Evolutionary conservation across 2,888 invertebrate genomes (phyloP).

Genomic region (Lochmaea crataegi): DNA sequence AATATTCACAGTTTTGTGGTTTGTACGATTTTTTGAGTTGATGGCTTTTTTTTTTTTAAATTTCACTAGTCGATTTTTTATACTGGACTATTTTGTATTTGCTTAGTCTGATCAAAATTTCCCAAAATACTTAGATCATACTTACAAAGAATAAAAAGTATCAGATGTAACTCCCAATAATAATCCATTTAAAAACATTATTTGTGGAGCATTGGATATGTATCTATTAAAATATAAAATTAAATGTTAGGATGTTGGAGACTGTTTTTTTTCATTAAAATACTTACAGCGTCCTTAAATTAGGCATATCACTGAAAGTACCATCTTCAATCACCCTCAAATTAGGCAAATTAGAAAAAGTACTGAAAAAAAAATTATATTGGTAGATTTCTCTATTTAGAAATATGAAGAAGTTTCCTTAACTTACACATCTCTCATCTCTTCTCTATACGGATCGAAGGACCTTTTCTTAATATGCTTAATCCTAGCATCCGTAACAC

Average conservation of each 20-base stretch:
- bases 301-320: constrained; percentile 70
- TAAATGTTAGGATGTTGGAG: constrained; percentile 9
- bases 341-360: constrained; percentile 69
- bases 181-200: constrained; percentile 69
- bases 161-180: constrained; percentile 66
- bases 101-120: too few species aligned
- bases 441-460: constrained; percentile 59
- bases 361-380: constrained; percentile 63
- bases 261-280: constrained; percentile 8
- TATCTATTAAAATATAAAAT: constrained; percentile 68
- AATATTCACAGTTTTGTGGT: too few species aligned
- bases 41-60: too few species aligned
- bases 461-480: constrained; percentile 54
- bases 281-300: constrained; percentile 65
- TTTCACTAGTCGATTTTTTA: too few species aligned
- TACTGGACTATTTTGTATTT: too few species aligned
- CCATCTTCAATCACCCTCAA: constrained; percentile 70
- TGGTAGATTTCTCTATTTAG: too few species aligned
- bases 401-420: too few species aligned
- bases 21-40: too few species aligned
- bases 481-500: constrained; percentile 61
- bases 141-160: constrained; percentile 73
- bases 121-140: constrained; percentile 52
- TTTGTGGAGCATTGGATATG: constrained; percentile 75
- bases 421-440: constrained; percentile 63